Percentiles rank a stretch among this genome's conserved stretches.
These are phyloP conservation scores for Aspidoscelis tigris DNA, from an alignment of 2,113 vertebrate genomes.

Conservation along the genomic window DNA sequence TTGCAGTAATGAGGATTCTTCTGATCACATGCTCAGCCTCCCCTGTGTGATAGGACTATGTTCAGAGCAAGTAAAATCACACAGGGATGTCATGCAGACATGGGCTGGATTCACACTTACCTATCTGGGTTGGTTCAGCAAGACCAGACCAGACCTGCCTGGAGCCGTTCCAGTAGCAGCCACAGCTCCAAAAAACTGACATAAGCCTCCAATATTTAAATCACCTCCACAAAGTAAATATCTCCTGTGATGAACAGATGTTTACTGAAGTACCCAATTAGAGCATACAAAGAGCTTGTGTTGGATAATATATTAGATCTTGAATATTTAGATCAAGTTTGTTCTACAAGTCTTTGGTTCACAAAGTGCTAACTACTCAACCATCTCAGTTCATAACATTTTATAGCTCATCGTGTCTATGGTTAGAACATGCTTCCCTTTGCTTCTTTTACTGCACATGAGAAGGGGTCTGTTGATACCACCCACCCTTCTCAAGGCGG, in stretches of 20 bases:
- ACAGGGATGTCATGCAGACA: no score
- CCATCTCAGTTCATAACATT: neutral
- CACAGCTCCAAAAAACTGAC: no score
- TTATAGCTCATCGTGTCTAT: neutral
- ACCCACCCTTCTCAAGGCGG: neutral
- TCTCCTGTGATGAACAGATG: constrained; percentile 3
- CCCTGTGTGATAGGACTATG: no score
- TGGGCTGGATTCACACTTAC: no score
- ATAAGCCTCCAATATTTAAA: neutral
- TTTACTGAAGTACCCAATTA: constrained; percentile 28
- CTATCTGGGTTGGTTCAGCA: no score
- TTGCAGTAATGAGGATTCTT: no score
- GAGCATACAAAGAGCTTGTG: constrained; percentile 5
- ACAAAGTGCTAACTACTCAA: constrained; percentile 34
- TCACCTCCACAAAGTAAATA: neutral
- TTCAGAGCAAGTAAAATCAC: no score
- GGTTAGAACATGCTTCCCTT: neutral
- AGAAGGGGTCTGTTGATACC: neutral
- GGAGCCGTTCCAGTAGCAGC: neutral
- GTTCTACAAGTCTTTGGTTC: constrained; percentile 26
- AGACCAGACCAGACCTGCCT: no score
- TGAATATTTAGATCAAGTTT: constrained; percentile 39
- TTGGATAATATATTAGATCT: constrained; percentile 37
- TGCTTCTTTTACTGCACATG: neutral
- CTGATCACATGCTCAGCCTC: no score